Conservation (phyloP, 1,140 invertebrate genomes). For the Metopolophium dirhodum region DNA sequence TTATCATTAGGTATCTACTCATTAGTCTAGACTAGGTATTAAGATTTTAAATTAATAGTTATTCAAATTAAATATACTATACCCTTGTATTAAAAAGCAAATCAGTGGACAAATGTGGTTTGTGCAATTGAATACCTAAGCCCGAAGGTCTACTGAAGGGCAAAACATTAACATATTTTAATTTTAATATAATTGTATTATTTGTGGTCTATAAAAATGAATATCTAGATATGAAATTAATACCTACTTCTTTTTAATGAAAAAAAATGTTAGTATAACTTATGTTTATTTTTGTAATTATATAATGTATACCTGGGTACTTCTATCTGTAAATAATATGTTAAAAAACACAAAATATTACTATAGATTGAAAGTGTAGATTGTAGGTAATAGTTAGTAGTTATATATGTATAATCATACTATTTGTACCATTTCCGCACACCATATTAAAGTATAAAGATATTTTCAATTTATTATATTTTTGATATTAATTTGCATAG, state of each 20-base stretch:
- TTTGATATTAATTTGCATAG: neutral
- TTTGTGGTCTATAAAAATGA: neutral
- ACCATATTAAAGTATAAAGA: neutral
- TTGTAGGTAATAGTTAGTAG: too few species aligned
- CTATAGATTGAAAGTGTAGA: too few species aligned
- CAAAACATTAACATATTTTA: neutral
- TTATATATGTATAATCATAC: too few species aligned
- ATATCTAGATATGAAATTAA: too few species aligned
- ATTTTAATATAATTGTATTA: neutral
- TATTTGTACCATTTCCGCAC: too few species aligned
- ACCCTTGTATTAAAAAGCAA: neutral
- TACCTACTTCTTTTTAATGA: too few species aligned
- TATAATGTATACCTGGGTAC: too few species aligned
- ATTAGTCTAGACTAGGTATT: neutral
- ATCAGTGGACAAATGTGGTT: neutral
- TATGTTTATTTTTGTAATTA: too few species aligned
- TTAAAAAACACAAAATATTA: too few species aligned
- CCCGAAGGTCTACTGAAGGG: neutral
- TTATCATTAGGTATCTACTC: neutral
- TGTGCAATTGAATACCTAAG: neutral
- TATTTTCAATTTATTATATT: neutral
- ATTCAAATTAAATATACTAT: neutral
- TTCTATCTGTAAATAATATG: too few species aligned
- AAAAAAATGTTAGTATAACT: too few species aligned
- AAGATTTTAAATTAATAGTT: neutral